phyloP scores from a whole-genome alignment of 2,797 vertebrate species.

The Falco concolor region DNA sequence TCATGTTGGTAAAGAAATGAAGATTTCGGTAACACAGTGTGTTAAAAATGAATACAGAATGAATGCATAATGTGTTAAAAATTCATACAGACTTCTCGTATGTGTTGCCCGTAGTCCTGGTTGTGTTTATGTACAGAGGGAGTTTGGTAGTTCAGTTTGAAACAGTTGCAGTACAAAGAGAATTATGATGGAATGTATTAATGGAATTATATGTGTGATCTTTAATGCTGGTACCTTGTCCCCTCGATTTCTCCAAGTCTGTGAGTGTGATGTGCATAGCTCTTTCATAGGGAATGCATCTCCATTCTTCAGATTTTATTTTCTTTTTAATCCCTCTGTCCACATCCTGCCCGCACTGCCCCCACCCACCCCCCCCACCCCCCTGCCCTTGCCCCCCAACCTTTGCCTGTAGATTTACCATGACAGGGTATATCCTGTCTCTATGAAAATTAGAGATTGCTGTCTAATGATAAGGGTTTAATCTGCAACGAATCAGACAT shows the following conservation, averaged over 20 bases:
- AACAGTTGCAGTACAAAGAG: background rate
- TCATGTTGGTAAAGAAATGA: background rate
- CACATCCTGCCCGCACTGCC: no score
- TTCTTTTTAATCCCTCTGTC: background rate
- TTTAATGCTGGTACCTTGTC: background rate
- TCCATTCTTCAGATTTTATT: background rate
- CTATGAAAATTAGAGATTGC: constrained; percentile 57
- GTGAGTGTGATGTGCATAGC: background rate
- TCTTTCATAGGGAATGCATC: background rate
- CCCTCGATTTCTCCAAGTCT: background rate
- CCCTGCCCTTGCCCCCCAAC: background rate
- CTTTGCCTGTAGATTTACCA: constrained; percentile 1
- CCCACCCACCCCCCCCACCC: no score
- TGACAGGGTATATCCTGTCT: constrained; percentile 40
- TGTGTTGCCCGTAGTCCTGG: background rate
- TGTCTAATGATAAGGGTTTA: constrained; percentile 46
- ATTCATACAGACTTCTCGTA: background rate
- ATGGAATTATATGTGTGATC: background rate
- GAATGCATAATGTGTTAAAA: background rate
- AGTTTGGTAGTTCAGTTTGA: background rate
- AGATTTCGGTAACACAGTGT: background rate
- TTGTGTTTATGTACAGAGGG: background rate
- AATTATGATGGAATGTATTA: background rate
- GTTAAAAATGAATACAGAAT: background rate
- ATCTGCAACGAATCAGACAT: constrained; percentile 59